A percentile compares a stretch with the other conserved stretches of the same genome.
Evolutionary conservation across 1,140 invertebrate species (phyloP).

Genomic region (Phymorhynchus buccinoides): DNA sequence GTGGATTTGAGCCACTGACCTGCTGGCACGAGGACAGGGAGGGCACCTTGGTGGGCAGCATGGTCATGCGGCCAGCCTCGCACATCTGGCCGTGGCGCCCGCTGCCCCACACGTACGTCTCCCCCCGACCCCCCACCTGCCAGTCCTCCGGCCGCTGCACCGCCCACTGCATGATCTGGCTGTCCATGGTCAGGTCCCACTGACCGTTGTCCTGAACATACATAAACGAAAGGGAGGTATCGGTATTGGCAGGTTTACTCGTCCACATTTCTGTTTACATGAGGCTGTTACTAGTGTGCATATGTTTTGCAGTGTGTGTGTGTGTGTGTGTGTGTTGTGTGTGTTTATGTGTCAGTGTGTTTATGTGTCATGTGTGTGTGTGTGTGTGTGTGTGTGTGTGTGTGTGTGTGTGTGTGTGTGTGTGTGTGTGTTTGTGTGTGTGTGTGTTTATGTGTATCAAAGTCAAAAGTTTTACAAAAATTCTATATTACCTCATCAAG

Average conservation of each 20-base stretch:
- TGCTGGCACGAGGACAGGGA: slow-evolving; percentile 71
- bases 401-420: background rate
- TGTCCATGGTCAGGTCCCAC: slow-evolving; percentile 79
- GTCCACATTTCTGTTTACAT: background rate
- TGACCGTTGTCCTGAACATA: slow-evolving; percentile 72
- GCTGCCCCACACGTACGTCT: slow-evolving; percentile 80
- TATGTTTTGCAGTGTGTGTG: background rate
- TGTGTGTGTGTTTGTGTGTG: background rate
- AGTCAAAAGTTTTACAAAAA: too few species aligned
- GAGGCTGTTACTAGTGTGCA: slow-evolving; percentile 4
- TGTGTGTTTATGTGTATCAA: too few species aligned
- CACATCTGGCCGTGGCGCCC: slow-evolving; percentile 80
- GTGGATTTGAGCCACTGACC: slow-evolving; percentile 54
- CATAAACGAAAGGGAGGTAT: background rate
- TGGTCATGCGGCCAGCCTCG: slow-evolving; percentile 74
- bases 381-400: slow-evolving; percentile 2
- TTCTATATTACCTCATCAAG: too few species aligned
- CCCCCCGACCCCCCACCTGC: slow-evolving; percentile 80
- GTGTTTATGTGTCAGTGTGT: too few species aligned
- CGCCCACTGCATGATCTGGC: slow-evolving; percentile 80
- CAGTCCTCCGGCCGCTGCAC: slow-evolving; percentile 80
- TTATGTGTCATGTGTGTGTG: background rate
- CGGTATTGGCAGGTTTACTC: background rate
- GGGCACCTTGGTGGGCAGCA: slow-evolving; percentile 60
- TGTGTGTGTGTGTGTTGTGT: background rate